These are phyloP conservation scores for Sciurus niger DNA, from an alignment of 2,113 vertebrate genomes.

Conservation along the genomic window DNA sequence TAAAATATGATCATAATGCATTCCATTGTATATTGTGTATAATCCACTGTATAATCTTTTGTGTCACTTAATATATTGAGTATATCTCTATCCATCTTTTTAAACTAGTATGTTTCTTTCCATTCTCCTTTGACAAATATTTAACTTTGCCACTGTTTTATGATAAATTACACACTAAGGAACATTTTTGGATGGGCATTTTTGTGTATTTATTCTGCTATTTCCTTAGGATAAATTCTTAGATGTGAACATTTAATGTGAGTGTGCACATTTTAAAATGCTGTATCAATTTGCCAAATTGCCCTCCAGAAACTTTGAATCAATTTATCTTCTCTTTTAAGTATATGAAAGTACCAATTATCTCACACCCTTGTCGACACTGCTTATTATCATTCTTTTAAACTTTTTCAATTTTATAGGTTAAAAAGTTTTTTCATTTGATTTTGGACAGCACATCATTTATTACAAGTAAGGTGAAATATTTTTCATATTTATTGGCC, in stretches of 20 bases:
- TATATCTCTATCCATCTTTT: conserved; percentile 32
- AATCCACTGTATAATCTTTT: not conserved
- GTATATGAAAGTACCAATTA: conserved; percentile 41
- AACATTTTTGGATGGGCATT: conserved; percentile 18
- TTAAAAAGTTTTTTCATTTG: conserved; percentile 67
- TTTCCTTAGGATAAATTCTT: conserved; percentile 60
- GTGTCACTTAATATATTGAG: not conserved
- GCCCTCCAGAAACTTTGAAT: conserved; percentile 62
- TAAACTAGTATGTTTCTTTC: conserved; percentile 35
- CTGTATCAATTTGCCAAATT: conserved; percentile 63
- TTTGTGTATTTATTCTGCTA: conserved; percentile 36
- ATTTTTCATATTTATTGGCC: conserved; percentile 55
- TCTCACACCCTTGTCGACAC: conserved; percentile 7
- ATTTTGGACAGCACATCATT: conserved; percentile 67
- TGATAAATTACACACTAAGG: not conserved
- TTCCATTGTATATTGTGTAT: not conserved
- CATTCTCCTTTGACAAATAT: conserved; percentile 42
- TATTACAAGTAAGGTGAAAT: conserved; percentile 44
- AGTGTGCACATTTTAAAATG: conserved; percentile 53
- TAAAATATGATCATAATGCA: not conserved
- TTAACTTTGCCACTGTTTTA: conserved; percentile 12
- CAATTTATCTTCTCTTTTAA: conserved; percentile 50
- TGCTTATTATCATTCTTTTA: conserved; percentile 66
- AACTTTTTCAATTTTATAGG: conserved; percentile 62
- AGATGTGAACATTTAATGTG: conserved; percentile 45